These are phyloP conservation scores for Tetranychus piercei DNA, from an alignment of 2,888 invertebrate species.

Conservation along the genomic window DNA sequence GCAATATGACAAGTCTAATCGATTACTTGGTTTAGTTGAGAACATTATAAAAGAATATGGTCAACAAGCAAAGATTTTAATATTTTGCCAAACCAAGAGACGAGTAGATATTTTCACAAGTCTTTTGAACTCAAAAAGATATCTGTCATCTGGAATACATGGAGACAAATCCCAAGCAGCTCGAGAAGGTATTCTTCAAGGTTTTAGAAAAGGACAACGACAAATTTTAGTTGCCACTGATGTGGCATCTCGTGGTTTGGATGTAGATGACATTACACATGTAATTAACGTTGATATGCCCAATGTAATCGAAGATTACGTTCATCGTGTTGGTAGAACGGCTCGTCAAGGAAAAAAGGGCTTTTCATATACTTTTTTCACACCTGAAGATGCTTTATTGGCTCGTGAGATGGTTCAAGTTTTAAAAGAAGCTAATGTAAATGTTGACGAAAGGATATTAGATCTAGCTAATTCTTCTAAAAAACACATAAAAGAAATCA, in stretches of 20 bases:
- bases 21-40: conserved; percentile 55
- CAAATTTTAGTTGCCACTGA: conserved; percentile 84
- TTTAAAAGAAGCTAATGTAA: conserved; percentile 67
- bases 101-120: conserved; percentile 49
- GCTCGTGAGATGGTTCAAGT: conserved; percentile 79
- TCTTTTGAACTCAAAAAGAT: conserved; percentile 37
- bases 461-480: conserved; percentile 21
- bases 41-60: conserved; percentile 72
- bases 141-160: conserved; percentile 40
- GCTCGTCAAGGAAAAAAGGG: conserved; percentile 79
- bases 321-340: conserved; percentile 85
- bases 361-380: conserved; percentile 92
- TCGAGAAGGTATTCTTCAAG: conserved; percentile 38
- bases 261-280: conserved; percentile 83
- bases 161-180: conserved; percentile 41
- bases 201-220: conserved; percentile 61
- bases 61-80: conserved; percentile 45
- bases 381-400: conserved; percentile 69
- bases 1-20: conserved; percentile 79
- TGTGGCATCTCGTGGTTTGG: conserved; percentile 72
- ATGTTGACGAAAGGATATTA: conserved; percentile 25
- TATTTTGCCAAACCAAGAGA: conserved; percentile 95
- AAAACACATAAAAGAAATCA: not conserved
- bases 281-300: conserved; percentile 97
- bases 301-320: conserved; percentile 90